Base-by-base conservation (phyloP, 2,113 vertebrate species). In the Miniopterus natalensis region DNA sequence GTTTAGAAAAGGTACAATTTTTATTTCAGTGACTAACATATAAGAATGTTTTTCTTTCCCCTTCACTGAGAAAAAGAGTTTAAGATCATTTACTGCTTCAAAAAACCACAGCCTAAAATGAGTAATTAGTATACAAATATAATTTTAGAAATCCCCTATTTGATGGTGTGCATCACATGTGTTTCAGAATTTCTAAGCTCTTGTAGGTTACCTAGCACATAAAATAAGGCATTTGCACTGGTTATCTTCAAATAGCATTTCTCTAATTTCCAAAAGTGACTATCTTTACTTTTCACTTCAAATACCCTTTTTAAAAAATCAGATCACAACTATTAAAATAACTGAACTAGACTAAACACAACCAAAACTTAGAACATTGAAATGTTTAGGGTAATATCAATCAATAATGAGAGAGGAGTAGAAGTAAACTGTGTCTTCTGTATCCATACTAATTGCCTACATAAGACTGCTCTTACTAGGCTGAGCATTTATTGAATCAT, bases 51-150 rank as follows among this genome's bases (percentile, higher is more conserved):
- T 97, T 97, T 95, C 97, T 97, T 93, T 40, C 7, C 0, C 42
- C 89, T 96, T 96, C 96, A 96, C 85, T 97, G 97, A 98, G 95
- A 97, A 51, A 98, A 81, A 98, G 96, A 84, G 94, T 97, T 97
- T 98, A 96, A 98, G 97, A 98, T 98, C 98, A 98, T 98, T 99
- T 98, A 96, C 92, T 97, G 85, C 95, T 97, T 97, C 80, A 96
- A 98, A 96, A 98, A 98, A 96, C 66, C 90, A 94, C 68, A 97
- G 92, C 59, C 96, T 98, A 98, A 97, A 98, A 96, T 98, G 96
- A 98, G 36, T 98, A 98, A 98, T 98, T 98, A 98, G 97, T 97
- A 98, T 98, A 97, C 93, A 98, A 96, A 90, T 98, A 84, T 98
- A 98, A 98, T 98, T 98, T 98, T 96, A 97, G 97, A 98, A 98